Evolutionary conservation across 2,888 invertebrate genomes (phyloP), one percentile per base, ranked within the genome.

Genomic region (Calliphora vomitoria): DNA sequence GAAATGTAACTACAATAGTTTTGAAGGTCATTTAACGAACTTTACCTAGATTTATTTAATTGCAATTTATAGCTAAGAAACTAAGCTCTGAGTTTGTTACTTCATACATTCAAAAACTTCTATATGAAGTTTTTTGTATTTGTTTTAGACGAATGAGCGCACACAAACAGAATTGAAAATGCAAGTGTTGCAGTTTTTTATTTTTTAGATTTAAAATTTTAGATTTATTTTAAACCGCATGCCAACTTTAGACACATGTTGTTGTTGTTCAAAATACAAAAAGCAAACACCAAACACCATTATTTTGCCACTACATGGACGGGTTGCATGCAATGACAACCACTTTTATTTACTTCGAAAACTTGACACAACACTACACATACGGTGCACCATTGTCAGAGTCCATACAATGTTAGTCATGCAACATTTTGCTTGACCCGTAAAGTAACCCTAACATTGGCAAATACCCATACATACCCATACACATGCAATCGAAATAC

Each of bases 21-120:
- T 47, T 90, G 91, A 92, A 92, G 92, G 92, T 90, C 89, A 90
- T 81, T 81, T 89, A 76, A 90, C 91, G 92, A 92, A 92, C 92
- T 92, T 92, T 92, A 92, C 92, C 92, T 90, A 92, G 90, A 89
- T 92, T 91, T 89, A 84, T 88, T 55, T 81, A 62, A 62, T 62
- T 62, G 62, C 35, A 58, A 58, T 58, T 47, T 44, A 31, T n/a
- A 41, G 18, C 35, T 5, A 25, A 62, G 8, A 55, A 55, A 55
- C 18, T 11, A 58, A 60, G 38, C 35, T 35, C 20, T 71, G 44
- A 66, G 55, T 35, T 35, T 25, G 18, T 38, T 13, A 11, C 25
- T 60, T 25, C 31, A 60, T 11, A 60, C 31, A 60, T 13, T 25
- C 11, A 31, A 3, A 47, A 18, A 66, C 20, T 25, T n/a, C 18